phyloP scores from a whole-genome alignment of 2,797 vertebrate genomes.

The Micropoecilia bifurca region DNA sequence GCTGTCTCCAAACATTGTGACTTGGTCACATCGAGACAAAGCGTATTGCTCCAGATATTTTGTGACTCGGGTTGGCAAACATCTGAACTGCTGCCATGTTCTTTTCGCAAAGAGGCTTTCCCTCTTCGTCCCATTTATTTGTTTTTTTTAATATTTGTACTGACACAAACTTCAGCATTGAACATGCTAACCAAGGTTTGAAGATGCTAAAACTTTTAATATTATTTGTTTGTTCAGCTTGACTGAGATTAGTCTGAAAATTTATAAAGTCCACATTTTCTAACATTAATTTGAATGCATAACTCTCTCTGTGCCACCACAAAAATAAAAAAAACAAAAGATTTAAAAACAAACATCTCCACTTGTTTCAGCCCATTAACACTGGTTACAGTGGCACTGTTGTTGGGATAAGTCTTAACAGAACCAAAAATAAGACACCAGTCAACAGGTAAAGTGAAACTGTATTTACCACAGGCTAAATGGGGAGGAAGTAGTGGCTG shows the following conservation, averaged over 20 bases:
- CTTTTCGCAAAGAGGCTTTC: neutral
- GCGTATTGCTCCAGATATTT: neutral
- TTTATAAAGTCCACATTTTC: neutral
- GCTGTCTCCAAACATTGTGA: neutral
- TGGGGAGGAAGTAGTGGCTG: conserved; percentile 1
- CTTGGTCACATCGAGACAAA: neutral
- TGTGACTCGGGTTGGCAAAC: neutral
- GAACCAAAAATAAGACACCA: neutral
- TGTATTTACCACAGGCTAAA: conserved; percentile 7
- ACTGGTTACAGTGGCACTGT: neutral
- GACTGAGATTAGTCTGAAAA: neutral
- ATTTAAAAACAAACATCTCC: neutral
- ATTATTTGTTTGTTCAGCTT: no score
- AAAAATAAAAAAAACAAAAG: neutral
- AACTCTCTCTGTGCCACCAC: neutral
- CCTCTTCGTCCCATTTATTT: neutral
- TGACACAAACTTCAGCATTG: neutral
- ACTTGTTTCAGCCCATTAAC: neutral
- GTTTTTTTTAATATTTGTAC: neutral
- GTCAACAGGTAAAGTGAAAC: conserved; percentile 7
- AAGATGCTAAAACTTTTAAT: neutral
- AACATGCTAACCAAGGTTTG: neutral
- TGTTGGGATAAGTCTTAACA: neutral
- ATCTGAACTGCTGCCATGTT: neutral
- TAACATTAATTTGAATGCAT: neutral